Evolutionary conservation across 2,113 vertebrate genomes (phyloP), one percentile per base, ranked within the genome.

Genomic region (Channa argus): DNA sequence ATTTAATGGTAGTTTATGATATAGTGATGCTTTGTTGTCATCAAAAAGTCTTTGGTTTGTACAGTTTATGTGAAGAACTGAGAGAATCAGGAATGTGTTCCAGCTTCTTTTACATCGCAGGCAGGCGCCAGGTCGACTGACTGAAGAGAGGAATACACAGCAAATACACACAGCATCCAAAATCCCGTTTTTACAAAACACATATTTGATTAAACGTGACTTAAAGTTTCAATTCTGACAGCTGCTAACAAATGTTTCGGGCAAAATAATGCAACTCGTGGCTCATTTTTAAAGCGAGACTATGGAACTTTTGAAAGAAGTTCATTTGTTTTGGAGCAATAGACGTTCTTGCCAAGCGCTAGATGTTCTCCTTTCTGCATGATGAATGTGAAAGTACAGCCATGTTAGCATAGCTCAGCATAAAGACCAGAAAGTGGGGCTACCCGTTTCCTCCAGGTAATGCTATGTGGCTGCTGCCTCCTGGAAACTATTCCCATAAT

Each of bases 1-100:
- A 65, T 47, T 70, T 52, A 71, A 70, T n/a, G 14, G 74, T 39
- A 53, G 38, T 69, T 72, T 14, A 68, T 68, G 71, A 59, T n/a
- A 71, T 15, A 85, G 74, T 73, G 70, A 75, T 62, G 72, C 61
- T 71, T 79, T 50, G 34, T 72, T 76, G 74, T 66, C 54, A 63
- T 77, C 53, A 82, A 77, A 90, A 88, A 81, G 67, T 92, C 89
- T 91, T 93, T 93, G 91, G 91, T 91, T 89, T 92, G 69, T 76
- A 78, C 77, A 58, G 63, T 78, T 68, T 49, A 50, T 77, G 55
- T 85, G 66, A 80, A 82, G 55, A 52, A 62, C 63, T 77, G 36
- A 56, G 15, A 66, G 51, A 46, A 79, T n/a, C 45, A 44, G 44
- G 53, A 34, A 12, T 24, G 15, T 74, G 69, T 49, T 58, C 60